Base-by-base conservation (phyloP, 92 coral and sea anemone species). In the Epizoanthus stellaris region DNA sequence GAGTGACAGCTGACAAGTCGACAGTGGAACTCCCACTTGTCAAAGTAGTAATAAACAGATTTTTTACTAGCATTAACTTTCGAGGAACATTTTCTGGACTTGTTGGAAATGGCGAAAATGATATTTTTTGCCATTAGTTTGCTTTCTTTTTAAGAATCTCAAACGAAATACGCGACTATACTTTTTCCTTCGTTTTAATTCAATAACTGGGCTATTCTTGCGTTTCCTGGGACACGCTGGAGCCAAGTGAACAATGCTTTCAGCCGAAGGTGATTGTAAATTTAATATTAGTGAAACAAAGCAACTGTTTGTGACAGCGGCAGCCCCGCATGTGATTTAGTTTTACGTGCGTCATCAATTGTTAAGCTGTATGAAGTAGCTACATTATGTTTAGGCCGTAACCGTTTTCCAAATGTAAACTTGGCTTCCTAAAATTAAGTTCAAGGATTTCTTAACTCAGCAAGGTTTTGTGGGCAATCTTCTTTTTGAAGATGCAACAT, bases 211-310 rank as follows among this genome's bases (percentile, higher is more conserved):
- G 25, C 6, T 10, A 14, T 63, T 79, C 58, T 79, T 19, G 23
- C 40, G 83, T 63, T 79, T 62, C 73, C 83, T 43, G 72, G 83
- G 83, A 64, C 45, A 79, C 83, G 6, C 61, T 30, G 14, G 10
- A 19, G 71, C 67, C 60, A 63, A 79, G 58, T 63, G 72, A 79
- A 45, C 83, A 79, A 79, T 63, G 73, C 58, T 61, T 62, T 64
- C 38, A 79, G 1, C 12, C 40, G 62, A 79, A 63, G 49, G 43
- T 17, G 82, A 76, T 76, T 58, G 82, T 13, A 79, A 79, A 64
- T 63, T 76, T 63, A 45, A 79, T 79, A 79, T 42, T 16, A 38
- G 9, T 63, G 71, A 63, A 64, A 62, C 58, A 79, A 63, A 13
- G 69, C 17, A 60, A 79, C 30, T 63, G 23, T 62, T 21, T 43